These are phyloP conservation scores for Sternarchorhynchus goeldii DNA, from an alignment of 2,797 vertebrate genomes.

Conservation along the genomic window DNA sequence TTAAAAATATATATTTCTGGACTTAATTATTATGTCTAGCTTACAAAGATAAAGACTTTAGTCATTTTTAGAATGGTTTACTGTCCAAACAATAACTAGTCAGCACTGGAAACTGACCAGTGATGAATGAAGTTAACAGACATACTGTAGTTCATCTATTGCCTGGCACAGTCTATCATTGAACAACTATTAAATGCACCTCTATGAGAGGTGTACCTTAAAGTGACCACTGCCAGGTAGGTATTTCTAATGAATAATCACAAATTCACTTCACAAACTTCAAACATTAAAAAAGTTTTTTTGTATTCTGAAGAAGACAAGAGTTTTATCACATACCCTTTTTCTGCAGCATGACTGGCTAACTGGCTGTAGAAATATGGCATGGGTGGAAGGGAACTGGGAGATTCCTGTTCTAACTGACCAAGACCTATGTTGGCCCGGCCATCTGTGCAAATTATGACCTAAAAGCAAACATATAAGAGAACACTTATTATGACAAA, in stretches of 20 bases:
- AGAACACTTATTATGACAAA: neutral
- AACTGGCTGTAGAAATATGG: slow-evolving; percentile 74
- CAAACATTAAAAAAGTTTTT: neutral
- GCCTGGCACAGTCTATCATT: too few relatives aligned
- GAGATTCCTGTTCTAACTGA: slow-evolving; percentile 65
- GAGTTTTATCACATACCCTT: slow-evolving; percentile 64
- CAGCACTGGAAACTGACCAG: too few relatives aligned
- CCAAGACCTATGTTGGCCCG: slow-evolving; percentile 79
- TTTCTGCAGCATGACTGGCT: slow-evolving; percentile 66
- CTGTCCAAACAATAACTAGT: too few relatives aligned
- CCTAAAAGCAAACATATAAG: slow-evolving; percentile 61
- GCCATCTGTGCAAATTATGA: slow-evolving; percentile 81
- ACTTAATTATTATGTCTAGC: too few relatives aligned
- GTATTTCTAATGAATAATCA: neutral
- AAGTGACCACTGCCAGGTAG: too few relatives aligned
- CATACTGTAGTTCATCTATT: too few relatives aligned
- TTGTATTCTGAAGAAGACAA: neutral
- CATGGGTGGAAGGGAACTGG: slow-evolving; percentile 24
- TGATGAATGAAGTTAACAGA: too few relatives aligned
- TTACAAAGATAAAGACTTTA: too few relatives aligned
- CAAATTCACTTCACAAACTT: neutral
- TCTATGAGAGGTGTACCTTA: too few relatives aligned
- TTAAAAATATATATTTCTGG: too few relatives aligned
- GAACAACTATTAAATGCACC: too few relatives aligned
- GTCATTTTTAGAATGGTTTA: too few relatives aligned